A percentile compares a stretch with the other conserved stretches of the same genome.
Evolutionary conservation across 2,888 invertebrate genomes (phyloP).

Genomic region (Trilocha varians): DNA sequence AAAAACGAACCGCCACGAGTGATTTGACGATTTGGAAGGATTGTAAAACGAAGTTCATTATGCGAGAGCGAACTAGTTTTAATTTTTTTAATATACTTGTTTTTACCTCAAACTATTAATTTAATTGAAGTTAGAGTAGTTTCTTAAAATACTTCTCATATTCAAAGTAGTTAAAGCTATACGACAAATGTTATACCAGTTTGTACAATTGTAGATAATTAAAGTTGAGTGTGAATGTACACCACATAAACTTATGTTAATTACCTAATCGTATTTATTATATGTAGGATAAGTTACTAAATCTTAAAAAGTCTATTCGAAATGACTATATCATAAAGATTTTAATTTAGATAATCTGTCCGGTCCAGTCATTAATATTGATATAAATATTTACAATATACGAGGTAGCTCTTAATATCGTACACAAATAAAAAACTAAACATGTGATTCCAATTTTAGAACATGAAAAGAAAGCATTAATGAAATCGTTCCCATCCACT

Average conservation of each 20-base stretch:
- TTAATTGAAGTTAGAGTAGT: no score
- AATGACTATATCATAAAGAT: slow-evolving; percentile 1
- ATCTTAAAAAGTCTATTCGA: no score
- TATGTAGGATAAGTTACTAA: no score
- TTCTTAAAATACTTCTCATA: no score
- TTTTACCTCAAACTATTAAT: no score
- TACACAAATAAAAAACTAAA: slow-evolving; percentile 15
- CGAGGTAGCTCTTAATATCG: slow-evolving; percentile 3
- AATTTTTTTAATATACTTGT: slow-evolving; percentile 14
- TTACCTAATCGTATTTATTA: no score
- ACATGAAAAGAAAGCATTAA: slow-evolving; percentile 39
- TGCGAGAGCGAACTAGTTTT: slow-evolving; percentile 40
- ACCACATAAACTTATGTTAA: no score
- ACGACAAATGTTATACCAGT: no score
- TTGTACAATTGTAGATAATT: no score
- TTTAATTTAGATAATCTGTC: slow-evolving; percentile 3
- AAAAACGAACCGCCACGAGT: slow-evolving; percentile 62
- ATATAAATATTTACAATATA: slow-evolving; percentile 4
- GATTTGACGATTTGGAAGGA: slow-evolving; percentile 65
- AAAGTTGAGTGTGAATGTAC: no score
- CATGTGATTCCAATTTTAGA: slow-evolving; percentile 29
- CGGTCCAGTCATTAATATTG: slow-evolving; percentile 4
- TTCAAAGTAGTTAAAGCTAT: no score
- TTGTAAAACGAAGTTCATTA: slow-evolving; percentile 51
- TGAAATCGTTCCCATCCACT: slow-evolving; percentile 60